Base-by-base conservation (phyloP, 2,797 vertebrate genomes). In the Eulemur albifrons region DNA sequence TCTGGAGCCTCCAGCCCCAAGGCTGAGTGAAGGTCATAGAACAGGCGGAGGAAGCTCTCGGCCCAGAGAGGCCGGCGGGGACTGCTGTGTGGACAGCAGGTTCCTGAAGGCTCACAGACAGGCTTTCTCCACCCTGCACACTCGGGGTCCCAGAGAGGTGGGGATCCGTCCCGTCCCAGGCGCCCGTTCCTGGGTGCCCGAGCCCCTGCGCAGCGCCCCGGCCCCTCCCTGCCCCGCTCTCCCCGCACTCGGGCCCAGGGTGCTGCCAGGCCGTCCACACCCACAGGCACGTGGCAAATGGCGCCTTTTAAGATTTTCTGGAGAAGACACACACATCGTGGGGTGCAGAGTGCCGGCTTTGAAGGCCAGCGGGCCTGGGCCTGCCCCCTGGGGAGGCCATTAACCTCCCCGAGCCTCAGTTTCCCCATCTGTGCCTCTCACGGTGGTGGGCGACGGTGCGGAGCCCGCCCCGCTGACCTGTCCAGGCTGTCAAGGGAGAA, bases 401-500 rank as follows among this genome's bases (percentile, higher is more conserved):
- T 5, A 18, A 4, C 9, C 30, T n/a, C 30, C 52, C 0, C 0
- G 0, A 23, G 43, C 77, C 50, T 40, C 35, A 4, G 59, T 21
- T 15, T 59, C 32, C 61, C 40, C 52, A 14, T 12, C 32, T 32
- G 61, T 35, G 69, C 14, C 13, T 61, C 70, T 3, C 4, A 0
- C 3, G 45, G 70, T 35, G 48, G 10, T 7, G 20, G 75, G 17
- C 1, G 9, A 20, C 14, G 25, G 48, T 4, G 43, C 43, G 61
- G 18, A 35, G 32, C 0, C 61, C 15, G 0, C 1, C 20, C 2
- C 5, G 8, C 97, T 85, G 77, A 98, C 98, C 98, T 97, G 96
- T 98, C 97, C 70, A 98, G 96, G 12, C 94, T 94, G 70, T 98
- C 96, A 86, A 98, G 96, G 59, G 98, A 98, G 92, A 98, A 98